Conservation (phyloP, 2,888 invertebrate genomes). For the Rambutsinella grinnellia region DNA sequence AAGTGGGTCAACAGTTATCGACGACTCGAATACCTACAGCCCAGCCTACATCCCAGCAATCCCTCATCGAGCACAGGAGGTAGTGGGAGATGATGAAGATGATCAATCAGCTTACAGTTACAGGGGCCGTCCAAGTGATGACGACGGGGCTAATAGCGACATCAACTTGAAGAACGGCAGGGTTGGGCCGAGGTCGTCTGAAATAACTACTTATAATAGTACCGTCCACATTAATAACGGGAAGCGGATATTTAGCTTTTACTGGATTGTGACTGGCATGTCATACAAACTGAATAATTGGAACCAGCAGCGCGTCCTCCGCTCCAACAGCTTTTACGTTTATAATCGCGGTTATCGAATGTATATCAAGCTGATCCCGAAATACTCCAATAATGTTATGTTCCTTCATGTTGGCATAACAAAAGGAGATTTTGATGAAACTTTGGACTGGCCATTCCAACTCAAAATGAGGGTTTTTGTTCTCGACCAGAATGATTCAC, state of each 20-base stretch:
- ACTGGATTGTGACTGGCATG: conserved; percentile 69
- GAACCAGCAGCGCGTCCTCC: conserved; percentile 68
- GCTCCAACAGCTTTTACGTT: conserved; percentile 70
- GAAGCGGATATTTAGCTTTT: conserved; percentile 68
- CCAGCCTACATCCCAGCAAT: conserved; percentile 55
- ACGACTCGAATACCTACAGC: conserved; percentile 50
- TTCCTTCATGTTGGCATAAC: conserved; percentile 70
- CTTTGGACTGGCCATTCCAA: conserved; percentile 70
- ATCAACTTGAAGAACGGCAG: conserved; percentile 47
- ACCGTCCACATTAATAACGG: conserved; percentile 67
- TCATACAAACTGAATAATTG: conserved; percentile 69
- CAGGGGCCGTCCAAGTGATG: conserved; percentile 21
- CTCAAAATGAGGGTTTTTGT: conserved; percentile 69
- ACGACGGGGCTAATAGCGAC: conserved; percentile 2
- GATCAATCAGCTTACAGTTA: conserved; percentile 5
- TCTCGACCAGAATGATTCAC: conserved; percentile 59
- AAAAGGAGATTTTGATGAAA: conserved; percentile 68
- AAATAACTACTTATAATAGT: conserved; percentile 68
- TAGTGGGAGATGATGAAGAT: conserved; percentile 55
- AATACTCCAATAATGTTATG: conserved; percentile 67
- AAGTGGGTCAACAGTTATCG: conserved; percentile 43
- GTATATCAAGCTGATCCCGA: conserved; percentile 70
- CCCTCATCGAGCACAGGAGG: conserved; percentile 60
- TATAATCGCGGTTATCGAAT: conserved; percentile 69
- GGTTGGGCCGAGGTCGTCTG: conserved; percentile 67